Conservation (phyloP, 2,797 vertebrate species). For the Lutjanus campechanus region DNA sequence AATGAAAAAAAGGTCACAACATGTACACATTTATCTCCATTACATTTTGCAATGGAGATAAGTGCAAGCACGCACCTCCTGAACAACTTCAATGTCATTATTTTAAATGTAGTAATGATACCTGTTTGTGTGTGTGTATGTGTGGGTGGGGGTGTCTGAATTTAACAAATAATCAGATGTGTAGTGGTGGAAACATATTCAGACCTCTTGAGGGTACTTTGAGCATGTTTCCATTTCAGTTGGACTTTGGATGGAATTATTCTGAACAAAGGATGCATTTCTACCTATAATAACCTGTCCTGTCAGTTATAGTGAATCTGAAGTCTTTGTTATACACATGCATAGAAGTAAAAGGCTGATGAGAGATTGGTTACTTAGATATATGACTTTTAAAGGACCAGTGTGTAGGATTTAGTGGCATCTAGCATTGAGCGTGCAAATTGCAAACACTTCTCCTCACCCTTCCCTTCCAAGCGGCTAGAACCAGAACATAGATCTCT, state of each 20-base stretch:
- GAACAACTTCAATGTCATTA: not conserved
- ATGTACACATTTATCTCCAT: not conserved
- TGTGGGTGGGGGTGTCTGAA: not conserved
- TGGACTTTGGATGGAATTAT: not conserved
- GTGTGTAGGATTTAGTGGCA: no score
- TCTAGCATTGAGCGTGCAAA: no score
- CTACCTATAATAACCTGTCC: not conserved
- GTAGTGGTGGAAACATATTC: conserved; percentile 2
- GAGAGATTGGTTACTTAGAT: not conserved
- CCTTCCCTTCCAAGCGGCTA: no score
- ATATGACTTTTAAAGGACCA: not conserved
- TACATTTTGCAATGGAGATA: not conserved
- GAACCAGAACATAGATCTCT: no score
- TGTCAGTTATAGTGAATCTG: not conserved
- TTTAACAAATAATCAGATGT: not conserved
- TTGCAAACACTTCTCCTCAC: no score
- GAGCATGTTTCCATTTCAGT: not conserved
- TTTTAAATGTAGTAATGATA: not conserved
- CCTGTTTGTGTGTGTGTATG: not conserved
- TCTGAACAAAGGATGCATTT: not conserved
- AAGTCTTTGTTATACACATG: conserved; percentile 17
- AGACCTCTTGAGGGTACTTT: not conserved
- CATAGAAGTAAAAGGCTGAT: not conserved
- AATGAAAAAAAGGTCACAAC: not conserved
- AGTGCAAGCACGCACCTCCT: not conserved